These are phyloP conservation scores for Drosophila dunni DNA, from an alignment of 1,140 invertebrate species.

Conservation along the genomic window DNA sequence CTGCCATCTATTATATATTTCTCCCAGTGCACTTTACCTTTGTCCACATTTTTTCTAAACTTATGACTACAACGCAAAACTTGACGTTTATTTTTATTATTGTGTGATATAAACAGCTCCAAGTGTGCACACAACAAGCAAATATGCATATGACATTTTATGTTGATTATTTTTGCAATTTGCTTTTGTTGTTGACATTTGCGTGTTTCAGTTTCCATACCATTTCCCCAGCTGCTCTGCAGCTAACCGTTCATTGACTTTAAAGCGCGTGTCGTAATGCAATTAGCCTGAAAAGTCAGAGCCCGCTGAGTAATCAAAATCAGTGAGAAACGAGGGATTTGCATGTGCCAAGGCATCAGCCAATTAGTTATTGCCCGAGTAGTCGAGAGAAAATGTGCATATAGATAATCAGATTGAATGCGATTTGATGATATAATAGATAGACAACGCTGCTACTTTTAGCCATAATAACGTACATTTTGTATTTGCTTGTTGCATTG, in stretches of 20 bases:
- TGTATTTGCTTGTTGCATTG: conserved; percentile 11
- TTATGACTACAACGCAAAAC: neutral
- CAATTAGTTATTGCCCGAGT: conserved; percentile 47
- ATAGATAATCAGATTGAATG: conserved; percentile 35
- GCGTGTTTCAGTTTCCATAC: conserved; percentile 41
- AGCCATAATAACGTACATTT: conserved; percentile 55
- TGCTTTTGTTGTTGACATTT: conserved; percentile 64
- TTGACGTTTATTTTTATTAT: conserved; percentile 40
- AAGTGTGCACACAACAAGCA: conserved; percentile 16
- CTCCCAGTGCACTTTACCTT: conserved; percentile 6
- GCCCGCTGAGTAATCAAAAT: conserved; percentile 36
- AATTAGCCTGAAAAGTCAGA: conserved; percentile 61
- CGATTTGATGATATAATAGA: conserved; percentile 23
- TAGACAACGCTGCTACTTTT: conserved; percentile 20
- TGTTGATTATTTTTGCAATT: conserved; percentile 50
- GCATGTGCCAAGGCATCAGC: conserved; percentile 57
- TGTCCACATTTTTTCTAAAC: neutral
- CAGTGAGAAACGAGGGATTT: conserved; percentile 67
- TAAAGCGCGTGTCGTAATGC: conserved; percentile 76
- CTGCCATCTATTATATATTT: neutral
- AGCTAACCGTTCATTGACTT: conserved; percentile 74
- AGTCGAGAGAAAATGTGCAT: neutral
- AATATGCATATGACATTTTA: conserved; percentile 34
- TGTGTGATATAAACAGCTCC: conserved; percentile 26
- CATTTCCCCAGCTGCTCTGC: neutral